These are phyloP conservation scores for Heliothis virescens DNA, from an alignment of 1,140 invertebrate species.

Conservation along the genomic window DNA sequence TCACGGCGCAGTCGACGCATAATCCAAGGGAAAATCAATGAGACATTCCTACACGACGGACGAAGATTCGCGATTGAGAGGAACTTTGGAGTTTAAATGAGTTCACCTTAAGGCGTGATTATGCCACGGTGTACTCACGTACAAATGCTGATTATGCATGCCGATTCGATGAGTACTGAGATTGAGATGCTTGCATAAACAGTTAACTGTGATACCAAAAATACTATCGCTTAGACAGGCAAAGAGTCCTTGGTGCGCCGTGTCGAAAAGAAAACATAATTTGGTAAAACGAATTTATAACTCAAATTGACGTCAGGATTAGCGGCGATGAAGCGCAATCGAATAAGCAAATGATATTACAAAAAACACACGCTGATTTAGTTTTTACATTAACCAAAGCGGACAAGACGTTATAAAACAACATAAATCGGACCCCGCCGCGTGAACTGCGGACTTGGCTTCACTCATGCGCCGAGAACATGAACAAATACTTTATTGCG, in stretches of 20 bases:
- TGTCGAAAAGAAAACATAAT: neutral
- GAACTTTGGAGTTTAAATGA: conserved; percentile 68
- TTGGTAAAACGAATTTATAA: neutral
- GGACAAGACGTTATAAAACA: conserved; percentile 79
- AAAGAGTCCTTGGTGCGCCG: no score
- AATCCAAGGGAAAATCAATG: conserved; percentile 68
- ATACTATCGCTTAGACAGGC: no score
- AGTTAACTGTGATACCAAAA: no score
- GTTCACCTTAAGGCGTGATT: conserved; percentile 61
- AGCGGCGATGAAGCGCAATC: conserved; percentile 1
- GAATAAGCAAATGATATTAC: conserved; percentile 52
- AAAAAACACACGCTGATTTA: conserved; percentile 70
- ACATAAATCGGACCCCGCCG: conserved; percentile 79
- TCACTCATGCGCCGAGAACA: conserved; percentile 60
- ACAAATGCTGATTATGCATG: conserved; percentile 9
- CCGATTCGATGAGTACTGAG: neutral
- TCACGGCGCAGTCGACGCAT: conserved; percentile 64
- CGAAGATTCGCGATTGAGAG: conserved; percentile 59
- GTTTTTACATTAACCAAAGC: conserved; percentile 83
- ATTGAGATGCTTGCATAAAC: neutral
- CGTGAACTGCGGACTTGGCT: conserved; percentile 55
- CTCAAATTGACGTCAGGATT: neutral
- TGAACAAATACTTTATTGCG: conserved; percentile 75
- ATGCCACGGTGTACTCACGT: conserved; percentile 45
- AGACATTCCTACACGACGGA: conserved; percentile 69